phyloP scores from a whole-genome alignment of 2,113 vertebrate genomes.

The Thryonomys swinderianus region DNA sequence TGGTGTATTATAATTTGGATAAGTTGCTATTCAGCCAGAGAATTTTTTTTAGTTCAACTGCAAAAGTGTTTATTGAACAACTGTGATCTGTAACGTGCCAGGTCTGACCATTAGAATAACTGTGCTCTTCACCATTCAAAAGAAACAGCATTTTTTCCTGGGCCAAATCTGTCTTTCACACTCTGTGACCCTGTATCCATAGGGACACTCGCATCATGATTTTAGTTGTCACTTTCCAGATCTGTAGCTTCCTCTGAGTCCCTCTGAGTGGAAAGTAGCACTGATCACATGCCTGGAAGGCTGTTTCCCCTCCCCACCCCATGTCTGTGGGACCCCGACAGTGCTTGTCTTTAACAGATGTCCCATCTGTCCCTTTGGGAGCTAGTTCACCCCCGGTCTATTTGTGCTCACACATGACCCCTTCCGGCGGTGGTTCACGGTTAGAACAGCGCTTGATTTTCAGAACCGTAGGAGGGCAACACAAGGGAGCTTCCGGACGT shows the following conservation, averaged over 20 bases:
- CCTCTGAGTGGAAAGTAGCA: not conserved
- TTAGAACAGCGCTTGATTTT: not conserved
- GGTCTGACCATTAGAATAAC: not conserved
- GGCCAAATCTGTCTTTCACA: not conserved
- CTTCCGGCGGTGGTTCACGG: not conserved
- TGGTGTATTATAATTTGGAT: not conserved
- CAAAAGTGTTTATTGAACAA: slow-evolving; percentile 36
- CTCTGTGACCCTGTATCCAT: not conserved
- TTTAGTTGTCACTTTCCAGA: not conserved
- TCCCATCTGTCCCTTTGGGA: not conserved
- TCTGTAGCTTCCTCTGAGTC: not conserved
- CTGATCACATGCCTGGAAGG: not conserved
- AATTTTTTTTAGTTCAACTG: not conserved
- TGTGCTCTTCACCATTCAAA: not conserved
- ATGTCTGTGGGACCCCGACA: not conserved
- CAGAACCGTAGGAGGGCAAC: not conserved
- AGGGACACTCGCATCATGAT: not conserved
- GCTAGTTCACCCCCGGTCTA: not conserved
- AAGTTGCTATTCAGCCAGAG: not conserved
- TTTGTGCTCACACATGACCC: not conserved
- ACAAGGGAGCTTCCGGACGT: not conserved
- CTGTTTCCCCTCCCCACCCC: not conserved
- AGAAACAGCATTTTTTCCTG: not conserved
- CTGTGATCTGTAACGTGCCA: not conserved
- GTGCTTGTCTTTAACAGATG: not conserved